Evolutionary conservation across 2,113 vertebrate genomes (phyloP), one percentile per base, ranked within the genome.

Genomic region (Clarias gariepinus): DNA sequence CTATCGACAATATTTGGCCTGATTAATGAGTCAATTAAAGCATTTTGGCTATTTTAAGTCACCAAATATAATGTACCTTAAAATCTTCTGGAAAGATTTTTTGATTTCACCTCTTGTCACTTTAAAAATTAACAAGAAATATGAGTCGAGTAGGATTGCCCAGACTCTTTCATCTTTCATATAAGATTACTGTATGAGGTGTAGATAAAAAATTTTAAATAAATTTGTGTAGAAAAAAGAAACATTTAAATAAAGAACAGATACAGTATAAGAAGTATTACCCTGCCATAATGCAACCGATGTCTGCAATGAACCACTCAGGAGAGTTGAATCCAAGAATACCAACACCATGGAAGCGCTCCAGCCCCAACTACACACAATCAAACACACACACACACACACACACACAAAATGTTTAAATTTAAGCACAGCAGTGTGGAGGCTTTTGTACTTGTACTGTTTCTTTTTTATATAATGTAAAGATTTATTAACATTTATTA

Each of bases 271-370:
- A 68, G 47, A 30, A 16, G 53, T 25, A 90, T 93, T 92, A 97
- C 96, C 96, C 96, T 0, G 96, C 95, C 81, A 96, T 82, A 86
- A 97, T 96, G 87, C 95, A 93, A 18, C 94, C 96, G 0, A 97
- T 81, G 84, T 94, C 89, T 47, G 96, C 87, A 71, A 97, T 95
- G 89, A 95, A 95, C 96, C 96, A 96, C 88, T 97, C 95, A 0
- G 93, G 90, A 1, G 95, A 93, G 83, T 96, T 96, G 69, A 94
- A 93, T 25, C 96, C 96, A 85, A 96, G 91, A 78, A 96, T 95
- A 2, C 95, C 94, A 33, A 96, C 95, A 0, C 94, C 93, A 76
- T 94, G 95, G 89, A 92, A 96, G 63, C 94, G 95, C 85, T 95
- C 81, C 89, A 97, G 93, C 4, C 96, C 96, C 85, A 97, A 66